Evolutionary conservation across 2,888 invertebrate species (phyloP), one percentile per base, ranked within the genome.

Genomic region (Diaprepes abbreviatus): DNA sequence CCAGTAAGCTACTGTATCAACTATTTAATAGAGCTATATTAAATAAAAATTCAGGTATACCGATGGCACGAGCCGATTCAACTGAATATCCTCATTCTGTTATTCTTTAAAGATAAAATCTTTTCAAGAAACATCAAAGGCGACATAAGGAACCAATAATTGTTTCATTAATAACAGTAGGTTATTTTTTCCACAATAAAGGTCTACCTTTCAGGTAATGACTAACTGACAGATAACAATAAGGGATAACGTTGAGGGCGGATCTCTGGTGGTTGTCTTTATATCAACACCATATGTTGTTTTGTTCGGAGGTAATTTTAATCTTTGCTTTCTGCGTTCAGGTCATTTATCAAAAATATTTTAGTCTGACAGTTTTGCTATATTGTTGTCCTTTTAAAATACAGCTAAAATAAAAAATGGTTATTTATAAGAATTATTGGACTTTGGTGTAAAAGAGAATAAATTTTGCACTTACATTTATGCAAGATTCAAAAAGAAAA

Each of bases 171-270:
- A 50, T 28, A 28, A 16, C 14, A 12, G 48, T 50, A 6, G 14
- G 14, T 24, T 50, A 7, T 31, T 28, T 45, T 24, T 45, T 2
- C n/a, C n/a, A 12, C 12, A n/a, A 45, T 45, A 24, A 45, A 50
- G 28, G 48, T 28, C 48, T 50, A 50, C 48, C 48, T 50, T 50
- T 50, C 31, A 28, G 48, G 16, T 50, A 50, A 50, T 50, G 12
- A 50, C 48, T 28, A 9, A 14, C 48, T 28, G 48, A 50, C 48
- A 50, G 28, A 50, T 28, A 50, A n/a, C 48, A 24, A 6, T 45
- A 10, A 21, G 45, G 45, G 21, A 48, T 48, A 14, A 28, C 12
- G 1, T 14, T 28, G 28, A 28, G 28, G 48, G 48, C 48, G 48
- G 48, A 24, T 24, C 24, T 45, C 19, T 45, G 45, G 6, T 45